Conservation (phyloP, 2,888 invertebrate species). For the Megastigmus dorsalis region DNA sequence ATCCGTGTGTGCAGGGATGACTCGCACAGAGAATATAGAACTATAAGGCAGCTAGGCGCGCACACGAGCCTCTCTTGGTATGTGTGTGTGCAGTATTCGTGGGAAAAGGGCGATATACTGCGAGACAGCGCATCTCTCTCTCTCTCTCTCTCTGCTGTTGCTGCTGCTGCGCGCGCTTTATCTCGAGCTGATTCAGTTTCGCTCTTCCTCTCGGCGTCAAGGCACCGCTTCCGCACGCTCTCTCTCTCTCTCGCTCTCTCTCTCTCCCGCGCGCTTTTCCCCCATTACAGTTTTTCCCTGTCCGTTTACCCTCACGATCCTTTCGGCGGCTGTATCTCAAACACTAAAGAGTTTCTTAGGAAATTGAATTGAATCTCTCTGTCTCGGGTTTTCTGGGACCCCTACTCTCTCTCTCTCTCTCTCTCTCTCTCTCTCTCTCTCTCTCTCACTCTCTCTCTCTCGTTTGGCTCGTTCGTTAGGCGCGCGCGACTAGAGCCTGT, state of each 20-base stretch:
- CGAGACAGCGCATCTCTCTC: not conserved
- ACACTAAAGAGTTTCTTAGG: slow-evolving; percentile 69
- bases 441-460: slow-evolving; percentile 19
- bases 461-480: too few species aligned
- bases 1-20: not conserved
- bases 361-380: slow-evolving; percentile 70
- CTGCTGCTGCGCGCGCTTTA: slow-evolving; percentile 17
- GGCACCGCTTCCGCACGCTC: not conserved
- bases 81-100: not conserved
- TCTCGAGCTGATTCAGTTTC: slow-evolving; percentile 50
- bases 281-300: slow-evolving; percentile 50
- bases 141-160: not conserved
- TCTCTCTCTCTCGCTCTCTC: slow-evolving; percentile 42
- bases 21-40: too few species aligned
- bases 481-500: not conserved
- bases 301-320: slow-evolving; percentile 61
- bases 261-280: slow-evolving; percentile 30
- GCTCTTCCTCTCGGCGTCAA: slow-evolving; percentile 34
- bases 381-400: too few species aligned
- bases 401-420: slow-evolving; percentile 19
- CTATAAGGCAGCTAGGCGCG: too few species aligned
- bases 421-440: slow-evolving; percentile 55
- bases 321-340: slow-evolving; percentile 68
- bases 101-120: slow-evolving; percentile 8
- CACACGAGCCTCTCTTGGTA: not conserved